A percentile compares a stretch with the other conserved stretches of the same genome.
Evolutionary conservation across 2,888 invertebrate species (phyloP).

Genomic region (Lasioglossum marginatum): DNA sequence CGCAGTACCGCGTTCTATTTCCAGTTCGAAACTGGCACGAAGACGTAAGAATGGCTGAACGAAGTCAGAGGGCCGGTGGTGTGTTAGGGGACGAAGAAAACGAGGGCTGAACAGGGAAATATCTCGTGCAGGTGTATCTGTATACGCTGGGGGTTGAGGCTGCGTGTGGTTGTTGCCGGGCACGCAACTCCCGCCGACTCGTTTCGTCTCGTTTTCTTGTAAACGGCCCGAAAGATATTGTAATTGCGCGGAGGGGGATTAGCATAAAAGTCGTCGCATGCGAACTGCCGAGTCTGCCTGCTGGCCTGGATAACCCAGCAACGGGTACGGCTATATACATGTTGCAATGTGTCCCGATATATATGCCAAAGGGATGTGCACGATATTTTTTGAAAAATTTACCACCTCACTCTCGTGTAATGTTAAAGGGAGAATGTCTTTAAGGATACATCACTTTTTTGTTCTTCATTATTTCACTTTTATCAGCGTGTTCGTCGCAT

Average conservation of each 20-base stretch:
- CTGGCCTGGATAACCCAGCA: slow-evolving; percentile 51
- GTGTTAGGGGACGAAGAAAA: neutral
- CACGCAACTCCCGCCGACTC: slow-evolving; percentile 37
- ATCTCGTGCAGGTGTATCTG: slow-evolving; percentile 21
- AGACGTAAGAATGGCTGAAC: neutral
- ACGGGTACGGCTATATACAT: slow-evolving; percentile 5
- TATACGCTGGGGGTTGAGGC: neutral
- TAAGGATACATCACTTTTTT: neutral
- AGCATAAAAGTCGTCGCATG: slow-evolving; percentile 64
- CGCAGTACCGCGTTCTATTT: slow-evolving; percentile 21
- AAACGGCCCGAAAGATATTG: slow-evolving; percentile 56
- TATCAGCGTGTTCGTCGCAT: neutral
- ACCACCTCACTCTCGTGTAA: too few relatives aligned
- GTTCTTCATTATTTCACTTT: neutral
- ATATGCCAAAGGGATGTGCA: too few relatives aligned
- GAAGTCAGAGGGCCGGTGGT: slow-evolving; percentile 1
- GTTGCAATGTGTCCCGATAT: neutral
- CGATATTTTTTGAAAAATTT: too few relatives aligned
- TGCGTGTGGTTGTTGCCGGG: neutral
- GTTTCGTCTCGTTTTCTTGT: slow-evolving; percentile 42
- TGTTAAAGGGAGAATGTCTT: neutral
- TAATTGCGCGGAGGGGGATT: slow-evolving; percentile 55
- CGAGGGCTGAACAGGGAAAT: neutral
- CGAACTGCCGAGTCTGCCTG: slow-evolving; percentile 18
- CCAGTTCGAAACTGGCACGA: slow-evolving; percentile 22